Base-by-base conservation (phyloP, 2,113 vertebrate genomes). In the Nothoprocta perdicaria region DNA sequence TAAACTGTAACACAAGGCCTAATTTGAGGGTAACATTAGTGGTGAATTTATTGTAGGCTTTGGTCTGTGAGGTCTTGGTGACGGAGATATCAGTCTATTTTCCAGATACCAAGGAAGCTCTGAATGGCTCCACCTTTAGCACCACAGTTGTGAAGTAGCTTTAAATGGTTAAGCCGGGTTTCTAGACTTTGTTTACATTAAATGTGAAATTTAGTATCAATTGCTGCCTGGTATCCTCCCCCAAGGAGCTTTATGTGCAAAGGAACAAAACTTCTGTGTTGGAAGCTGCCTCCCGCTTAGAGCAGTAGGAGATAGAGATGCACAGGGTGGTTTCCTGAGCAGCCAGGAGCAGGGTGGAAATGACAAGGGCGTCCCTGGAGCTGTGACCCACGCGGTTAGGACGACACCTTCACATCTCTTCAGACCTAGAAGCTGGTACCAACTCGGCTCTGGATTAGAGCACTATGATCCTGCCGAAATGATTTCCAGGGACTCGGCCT, bases 301-400 rank as follows among this genome's bases (percentile, higher is more conserved):
- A 53, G 10, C 63, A 2, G 48, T 35, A 17, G 62, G 65, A 76
- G 61, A 18, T 0, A 1, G 2, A 24, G 26, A 7, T 1, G 1
- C 13, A 12, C 6, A 2, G 38, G 16, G 8, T 41, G 45, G 7
- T 23, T 82, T 87, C 46, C 80, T 55, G 62, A 78, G 27, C 46
- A 85, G 26, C 45, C 40, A 16, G 38, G 55, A 65, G 26, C 24
- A 43, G 33, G 13, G 38, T 73, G 63, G 40, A 58, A 65, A 35
- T 1, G 6, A 29, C 27, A 23, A 63, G 6, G 29, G n/a, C 26
- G 69, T 55, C 38, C 45, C 55, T 43, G 33, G 31, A 69, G 10
- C 19, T 82, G 40, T 0, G 0, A 1, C 33, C 46, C 84, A 2
- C 11, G 41, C 31, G 15, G 40, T 38, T 72, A 43, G 12, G 55